Evolutionary conservation across 1,140 invertebrate genomes (phyloP), one percentile per base, ranked within the genome.

Genomic region (Teleopsis dalmanni): DNA sequence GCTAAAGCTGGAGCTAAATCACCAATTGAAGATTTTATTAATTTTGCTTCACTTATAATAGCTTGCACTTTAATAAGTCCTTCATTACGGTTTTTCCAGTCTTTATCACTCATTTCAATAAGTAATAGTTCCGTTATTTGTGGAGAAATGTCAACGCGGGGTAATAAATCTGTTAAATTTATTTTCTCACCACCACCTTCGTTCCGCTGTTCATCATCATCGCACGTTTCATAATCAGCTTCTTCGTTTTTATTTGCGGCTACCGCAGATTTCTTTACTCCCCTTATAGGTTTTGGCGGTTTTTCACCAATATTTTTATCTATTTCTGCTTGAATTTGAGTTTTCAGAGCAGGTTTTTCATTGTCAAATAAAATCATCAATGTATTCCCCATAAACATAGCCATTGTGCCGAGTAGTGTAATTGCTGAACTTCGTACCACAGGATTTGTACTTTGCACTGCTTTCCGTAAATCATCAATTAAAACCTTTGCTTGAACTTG

Each of bases 321-420:
- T 62, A 92, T 82, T 65, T 95, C 91, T 14, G 84, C 77, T 65
- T 89, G 85, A 45, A 95, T 91, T 67, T 90, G 85, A 54, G 91
- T 88, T 27, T 85, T 79, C 0, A 94, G 70, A 1, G 87, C 81
- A 7, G 88, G 78, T 60, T 95, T 95, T 62, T 95, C 92, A 55
- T 81, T 81, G 53, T 94, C 90, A 58, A 94, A 91, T 60, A 88
- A 87, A 49, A 80, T 76, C 33, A 87, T 73, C 1, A 95, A 57
- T 1, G 82, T 74, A 14, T 77, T 76, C 2, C 91, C 91, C 73
- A 91, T 83, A 57, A 87, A 93, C 53, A 93, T 72, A 52, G 88
- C 89, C 55, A 94, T 74, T n/a, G 59, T 69, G 3, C 65, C 65
- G 13, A 78, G 65, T 46, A 79, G 72, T 27, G 68, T 71, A 9